Evolutionary conservation across 1,140 invertebrate genomes (phyloP), one percentile per base, ranked within the genome.

Genomic region (Danaus melanippus): DNA sequence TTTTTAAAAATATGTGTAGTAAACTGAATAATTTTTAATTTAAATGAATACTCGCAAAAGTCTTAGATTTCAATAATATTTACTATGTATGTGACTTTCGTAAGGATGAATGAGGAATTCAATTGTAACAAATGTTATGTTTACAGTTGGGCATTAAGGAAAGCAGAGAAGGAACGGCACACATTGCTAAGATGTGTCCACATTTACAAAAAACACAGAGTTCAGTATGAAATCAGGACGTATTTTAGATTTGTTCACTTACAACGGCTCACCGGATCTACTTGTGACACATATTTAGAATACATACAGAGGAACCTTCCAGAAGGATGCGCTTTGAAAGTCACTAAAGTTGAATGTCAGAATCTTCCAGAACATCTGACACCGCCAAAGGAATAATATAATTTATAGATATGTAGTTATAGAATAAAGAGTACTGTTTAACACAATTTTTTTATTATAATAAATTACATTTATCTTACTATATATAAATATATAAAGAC

Each of bases 301-400:
- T 99, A 99, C 83, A 93, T 99, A 54, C 91, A 99, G 79, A 90
- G 98, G 65, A 99, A 99, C 90, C 89, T 99, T 60, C 98, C 98
- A 0, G 98, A 99, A 90, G 97, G 98, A 53, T 94, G 99, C 48
- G 94, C 95, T 12, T 92, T 99, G 87, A 98, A 97, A 90, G 94
- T 97, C 5, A 96, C 95, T 10, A 97, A 94, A 89, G 92, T 91
- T 47, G 92, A 93, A 81, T 83, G 92, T 50, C 88, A 89, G 62
- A 75, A 76, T 62, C 45, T 91, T 12, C 90, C 90, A 1, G 89
- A 90, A 3, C 88, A 90, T 68, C 67, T 91, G 12, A 76, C 66
- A 46, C 75, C 81, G 46, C 84, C 84, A 8, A 70, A 74, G 56
- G 68, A 79, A 69, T 74, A 69, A 67, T 50, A 21, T 51, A 12